These are phyloP conservation scores for Caenorhabditis tropicalis DNA, from an alignment of 1,140 invertebrate genomes.

Conservation along the genomic window DNA sequence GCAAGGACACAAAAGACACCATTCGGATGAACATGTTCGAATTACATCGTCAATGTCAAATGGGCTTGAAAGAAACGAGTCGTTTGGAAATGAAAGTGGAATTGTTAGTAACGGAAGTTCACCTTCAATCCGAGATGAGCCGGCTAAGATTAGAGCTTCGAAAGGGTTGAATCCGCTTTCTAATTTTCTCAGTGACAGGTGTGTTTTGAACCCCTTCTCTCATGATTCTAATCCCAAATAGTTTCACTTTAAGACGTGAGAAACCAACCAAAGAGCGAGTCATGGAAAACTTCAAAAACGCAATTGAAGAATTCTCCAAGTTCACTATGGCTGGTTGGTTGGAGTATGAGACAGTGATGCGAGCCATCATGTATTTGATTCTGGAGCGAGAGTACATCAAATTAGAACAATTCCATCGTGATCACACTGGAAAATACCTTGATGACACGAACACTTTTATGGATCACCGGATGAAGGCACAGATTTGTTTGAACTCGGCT, in stretches of 20 bases:
- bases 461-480: constrained; percentile 64
- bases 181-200: constrained; percentile 25
- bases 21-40: constrained; percentile 64
- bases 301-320: constrained; percentile 66
- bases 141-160: background rate
- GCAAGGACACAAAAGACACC: constrained; percentile 65
- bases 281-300: constrained; percentile 59
- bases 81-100: constrained; percentile 32
- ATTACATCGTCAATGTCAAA: constrained; percentile 43
- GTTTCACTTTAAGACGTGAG: background rate
- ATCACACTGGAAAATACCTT: constrained; percentile 69
- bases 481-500: constrained; percentile 65
- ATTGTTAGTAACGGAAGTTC: background rate
- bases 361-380: constrained; percentile 58
- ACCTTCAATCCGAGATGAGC: background rate
- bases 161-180: constrained; percentile 14
- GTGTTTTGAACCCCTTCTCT: background rate
- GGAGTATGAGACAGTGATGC: constrained; percentile 70
- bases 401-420: constrained; percentile 66
- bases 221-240: background rate
- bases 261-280: constrained; percentile 51
- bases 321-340: constrained; percentile 66
- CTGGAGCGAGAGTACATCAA: constrained; percentile 62
- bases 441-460: constrained; percentile 67
- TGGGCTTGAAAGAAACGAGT: constrained; percentile 12